These are phyloP conservation scores for Ischnura elegans DNA, from an alignment of 2,888 invertebrate genomes.

Conservation along the genomic window DNA sequence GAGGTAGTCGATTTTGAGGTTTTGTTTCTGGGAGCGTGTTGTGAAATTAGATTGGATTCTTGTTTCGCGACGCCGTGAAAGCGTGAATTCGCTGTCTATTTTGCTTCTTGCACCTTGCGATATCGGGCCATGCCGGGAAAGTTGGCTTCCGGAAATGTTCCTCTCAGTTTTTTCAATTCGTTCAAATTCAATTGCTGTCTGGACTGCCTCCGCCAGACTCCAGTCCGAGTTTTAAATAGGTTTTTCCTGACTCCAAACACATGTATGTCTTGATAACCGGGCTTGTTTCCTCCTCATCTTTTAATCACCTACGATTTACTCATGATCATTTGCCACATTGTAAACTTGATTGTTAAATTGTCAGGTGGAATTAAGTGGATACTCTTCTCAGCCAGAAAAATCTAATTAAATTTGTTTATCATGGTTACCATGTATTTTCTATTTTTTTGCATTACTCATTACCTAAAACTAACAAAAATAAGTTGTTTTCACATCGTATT, in stretches of 20 bases:
- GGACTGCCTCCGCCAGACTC: neutral
- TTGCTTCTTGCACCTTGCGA: slow-evolving; percentile 28
- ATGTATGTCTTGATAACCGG: neutral
- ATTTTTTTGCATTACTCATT: too few species aligned
- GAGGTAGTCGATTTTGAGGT: neutral
- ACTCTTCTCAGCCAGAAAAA: too few species aligned
- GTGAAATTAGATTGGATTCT: slow-evolving; percentile 50
- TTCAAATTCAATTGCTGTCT: slow-evolving; percentile 36
- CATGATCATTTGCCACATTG: neutral
- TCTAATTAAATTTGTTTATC: too few species aligned
- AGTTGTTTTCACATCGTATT: neutral
- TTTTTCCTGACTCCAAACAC: neutral
- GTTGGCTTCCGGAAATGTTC: slow-evolving; percentile 40
- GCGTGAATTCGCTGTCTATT: slow-evolving; percentile 59
- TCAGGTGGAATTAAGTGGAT: too few species aligned
- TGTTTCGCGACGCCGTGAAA: slow-evolving; percentile 48
- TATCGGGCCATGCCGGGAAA: slow-evolving; percentile 30
- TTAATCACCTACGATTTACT: neutral
- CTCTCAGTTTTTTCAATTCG: neutral
- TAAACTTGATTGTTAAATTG: neutral
- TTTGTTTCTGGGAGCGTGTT: neutral
- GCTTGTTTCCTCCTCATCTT: neutral
- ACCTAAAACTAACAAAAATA: too few species aligned
- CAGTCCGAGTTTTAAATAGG: neutral
- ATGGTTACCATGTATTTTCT: too few species aligned